These are phyloP conservation scores for Gymnarchus niloticus DNA, from an alignment of 2,113 vertebrate genomes.

Conservation along the genomic window DNA sequence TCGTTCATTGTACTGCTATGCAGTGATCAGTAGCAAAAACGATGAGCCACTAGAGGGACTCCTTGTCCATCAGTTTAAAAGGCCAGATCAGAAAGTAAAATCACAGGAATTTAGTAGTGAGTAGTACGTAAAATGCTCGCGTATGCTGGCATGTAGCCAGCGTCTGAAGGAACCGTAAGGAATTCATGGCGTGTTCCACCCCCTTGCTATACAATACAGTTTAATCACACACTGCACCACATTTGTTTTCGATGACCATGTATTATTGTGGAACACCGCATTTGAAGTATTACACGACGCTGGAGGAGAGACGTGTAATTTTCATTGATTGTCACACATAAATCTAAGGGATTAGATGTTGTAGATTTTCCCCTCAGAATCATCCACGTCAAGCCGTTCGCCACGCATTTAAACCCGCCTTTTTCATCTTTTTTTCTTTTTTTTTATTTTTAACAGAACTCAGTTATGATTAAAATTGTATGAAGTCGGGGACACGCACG, in stretches of 20 bases:
- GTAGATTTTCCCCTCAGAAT: neutral
- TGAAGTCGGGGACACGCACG: neutral
- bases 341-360: neutral
- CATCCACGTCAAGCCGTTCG: neutral
- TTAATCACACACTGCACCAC: conserved; percentile 10
- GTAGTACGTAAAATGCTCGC: neutral
- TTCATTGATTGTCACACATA: neutral
- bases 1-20: neutral
- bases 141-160: conserved; percentile 18
- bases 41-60: neutral
- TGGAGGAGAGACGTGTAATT: neutral
- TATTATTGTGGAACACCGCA: conserved; percentile 7
- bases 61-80: neutral
- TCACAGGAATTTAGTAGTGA: neutral
- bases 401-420: neutral
- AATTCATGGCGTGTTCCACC: conserved; percentile 26
- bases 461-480: neutral
- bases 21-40: neutral
- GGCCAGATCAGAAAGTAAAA: neutral
- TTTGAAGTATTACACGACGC: neutral
- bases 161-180: conserved; percentile 10
- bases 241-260: neutral
- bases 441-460: neutral
- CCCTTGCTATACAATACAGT: neutral
- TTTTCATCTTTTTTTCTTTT: neutral